Percentiles rank a stretch among this genome's conserved stretches.
Conservation (phyloP, 35 echinoderm and acorn worm genomes). For the Hemicentrotus pulcherrimus region DNA sequence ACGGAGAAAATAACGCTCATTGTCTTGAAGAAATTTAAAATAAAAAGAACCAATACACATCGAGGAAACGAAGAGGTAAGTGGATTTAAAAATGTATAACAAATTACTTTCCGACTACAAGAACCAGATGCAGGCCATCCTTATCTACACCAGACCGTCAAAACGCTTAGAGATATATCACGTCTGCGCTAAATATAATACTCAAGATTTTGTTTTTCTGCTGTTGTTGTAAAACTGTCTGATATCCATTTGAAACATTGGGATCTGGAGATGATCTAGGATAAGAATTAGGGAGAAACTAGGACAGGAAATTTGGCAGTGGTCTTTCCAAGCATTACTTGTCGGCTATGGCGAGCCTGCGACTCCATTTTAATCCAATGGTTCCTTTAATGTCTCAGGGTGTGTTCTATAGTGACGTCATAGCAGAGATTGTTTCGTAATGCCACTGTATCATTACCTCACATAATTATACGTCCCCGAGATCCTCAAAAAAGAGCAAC, state of each 20-base stretch:
- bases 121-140: neutral
- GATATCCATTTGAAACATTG: neutral
- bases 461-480: neutral
- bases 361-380: conserved; percentile 4
- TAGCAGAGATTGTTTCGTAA: neutral
- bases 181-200: neutral
- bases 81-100: no score
- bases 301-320: neutral
- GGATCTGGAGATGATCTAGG: neutral
- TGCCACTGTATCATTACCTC: neutral
- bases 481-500: no score
- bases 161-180: neutral
- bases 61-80: no score
- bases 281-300: neutral
- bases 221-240: neutral
- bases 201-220: neutral
- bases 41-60: no score
- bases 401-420: neutral
- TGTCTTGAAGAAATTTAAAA: no score
- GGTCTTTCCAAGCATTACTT: neutral
- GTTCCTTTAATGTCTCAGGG: neutral
- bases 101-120: no score
- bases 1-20: no score
- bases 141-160: neutral
- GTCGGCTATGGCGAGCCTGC: neutral